Evolutionary conservation across 1,140 invertebrate genomes (phyloP).

Genomic region (Camponotus vicinus): DNA sequence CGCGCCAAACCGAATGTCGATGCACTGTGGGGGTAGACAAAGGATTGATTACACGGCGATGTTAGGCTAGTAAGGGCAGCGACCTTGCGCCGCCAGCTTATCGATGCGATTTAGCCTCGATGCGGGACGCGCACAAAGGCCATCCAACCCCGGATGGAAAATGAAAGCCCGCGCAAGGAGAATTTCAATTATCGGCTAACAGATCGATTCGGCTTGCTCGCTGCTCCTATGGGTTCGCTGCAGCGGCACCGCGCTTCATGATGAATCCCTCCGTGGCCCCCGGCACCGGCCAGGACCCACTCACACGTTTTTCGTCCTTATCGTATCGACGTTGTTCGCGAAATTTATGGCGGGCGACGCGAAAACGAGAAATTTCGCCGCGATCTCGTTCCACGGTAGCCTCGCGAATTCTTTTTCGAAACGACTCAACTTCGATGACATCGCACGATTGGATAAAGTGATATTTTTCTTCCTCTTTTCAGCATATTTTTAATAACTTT

Average conservation of each 20-base stretch:
- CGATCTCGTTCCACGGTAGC: neutral
- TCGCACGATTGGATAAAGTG: neutral
- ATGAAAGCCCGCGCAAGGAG: constrained; percentile 55
- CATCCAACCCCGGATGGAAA: constrained; percentile 51
- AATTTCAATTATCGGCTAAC: constrained; percentile 62
- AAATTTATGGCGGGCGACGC: neutral
- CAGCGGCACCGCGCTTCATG: constrained; percentile 20
- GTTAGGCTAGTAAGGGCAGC: constrained; percentile 52
- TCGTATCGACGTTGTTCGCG: constrained; percentile 13
- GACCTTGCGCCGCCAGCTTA: constrained; percentile 54
- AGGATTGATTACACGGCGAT: constrained; percentile 59
- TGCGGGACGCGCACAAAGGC: constrained; percentile 32
- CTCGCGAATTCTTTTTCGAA: constrained; percentile 8
- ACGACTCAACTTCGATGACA: neutral
- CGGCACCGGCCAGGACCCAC: neutral
- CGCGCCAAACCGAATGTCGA: constrained; percentile 53
- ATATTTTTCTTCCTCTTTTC: neutral
- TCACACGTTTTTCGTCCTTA: constrained; percentile 43
- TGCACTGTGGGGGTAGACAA: constrained; percentile 47
- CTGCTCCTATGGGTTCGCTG: constrained; percentile 6
- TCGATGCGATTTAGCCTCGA: constrained; percentile 57
- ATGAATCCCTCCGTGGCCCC: constrained; percentile 39
- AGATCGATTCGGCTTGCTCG: constrained; percentile 47
- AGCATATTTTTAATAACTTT: too few relatives aligned
- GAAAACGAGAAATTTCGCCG: neutral